Percentiles rank a stretch among this genome's conserved stretches.
phyloP scores from a whole-genome alignment of 2,113 vertebrate species.

The Asarcornis scutulata region DNA sequence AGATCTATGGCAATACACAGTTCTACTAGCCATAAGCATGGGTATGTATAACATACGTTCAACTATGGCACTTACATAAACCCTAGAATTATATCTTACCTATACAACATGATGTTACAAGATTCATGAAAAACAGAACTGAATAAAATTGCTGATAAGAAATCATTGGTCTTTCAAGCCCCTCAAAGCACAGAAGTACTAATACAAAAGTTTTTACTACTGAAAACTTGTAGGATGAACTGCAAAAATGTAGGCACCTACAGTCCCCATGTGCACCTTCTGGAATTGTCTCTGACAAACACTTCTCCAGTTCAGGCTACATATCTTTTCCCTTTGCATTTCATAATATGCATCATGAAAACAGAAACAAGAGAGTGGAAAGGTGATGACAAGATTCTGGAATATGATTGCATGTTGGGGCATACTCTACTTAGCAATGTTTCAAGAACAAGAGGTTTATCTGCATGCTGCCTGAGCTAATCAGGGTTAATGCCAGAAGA shows the following conservation, averaged over 20 bases:
- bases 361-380: neutral
- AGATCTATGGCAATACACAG: neutral
- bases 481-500: neutral
- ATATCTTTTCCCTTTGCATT: neutral
- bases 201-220: neutral
- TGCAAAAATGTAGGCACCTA: neutral
- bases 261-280: neutral
- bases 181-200: neutral
- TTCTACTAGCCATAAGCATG: neutral
- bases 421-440: neutral
- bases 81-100: neutral
- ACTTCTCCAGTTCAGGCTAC: neutral
- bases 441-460: neutral
- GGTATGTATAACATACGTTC: neutral
- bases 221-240: neutral
- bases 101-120: neutral
- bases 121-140: neutral
- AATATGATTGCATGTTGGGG: neutral
- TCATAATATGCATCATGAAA: neutral
- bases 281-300: neutral
- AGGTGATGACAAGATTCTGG: neutral
- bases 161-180: neutral
- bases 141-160: neutral
- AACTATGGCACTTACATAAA: conserved; percentile 18
- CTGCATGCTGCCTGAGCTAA: neutral